Percentiles rank a stretch among this genome's conserved stretches.
phyloP scores from a whole-genome alignment of 1,140 invertebrate genomes.

The Littorina saxatilis region DNA sequence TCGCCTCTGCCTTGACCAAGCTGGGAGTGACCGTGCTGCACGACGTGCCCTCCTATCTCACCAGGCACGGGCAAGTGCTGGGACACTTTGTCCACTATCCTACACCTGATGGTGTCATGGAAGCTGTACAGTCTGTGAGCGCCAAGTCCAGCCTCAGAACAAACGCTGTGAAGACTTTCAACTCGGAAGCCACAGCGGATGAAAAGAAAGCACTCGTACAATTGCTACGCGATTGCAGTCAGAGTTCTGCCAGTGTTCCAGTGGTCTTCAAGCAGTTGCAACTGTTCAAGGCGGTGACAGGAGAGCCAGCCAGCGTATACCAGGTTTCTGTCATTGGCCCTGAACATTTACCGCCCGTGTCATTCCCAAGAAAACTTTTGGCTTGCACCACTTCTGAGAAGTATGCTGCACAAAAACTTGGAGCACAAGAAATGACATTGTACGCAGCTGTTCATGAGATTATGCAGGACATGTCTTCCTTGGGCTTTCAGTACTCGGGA shows the following conservation, averaged over 20 bases:
- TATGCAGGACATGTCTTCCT: not conserved
- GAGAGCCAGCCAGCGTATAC: not conserved
- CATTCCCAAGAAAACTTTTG: not conserved
- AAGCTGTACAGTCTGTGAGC: not conserved
- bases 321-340: slow-evolving; percentile 9
- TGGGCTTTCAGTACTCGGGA: not conserved
- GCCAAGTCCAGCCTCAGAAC: not conserved
- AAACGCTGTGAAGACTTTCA: slow-evolving; percentile 7
- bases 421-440: slow-evolving; percentile 2
- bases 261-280: slow-evolving; percentile 9
- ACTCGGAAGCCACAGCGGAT: not conserved
- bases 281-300: not conserved
- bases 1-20: slow-evolving; percentile 4
- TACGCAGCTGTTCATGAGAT: not conserved
- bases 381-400: not conserved
- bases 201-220: slow-evolving; percentile 2
- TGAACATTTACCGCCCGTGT: slow-evolving; percentile 14
- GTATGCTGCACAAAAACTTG: slow-evolving; percentile 16
- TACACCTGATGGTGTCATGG: slow-evolving; percentile 5
- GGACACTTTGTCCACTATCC: slow-evolving; percentile 34
- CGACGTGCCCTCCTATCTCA: slow-evolving; percentile 24
- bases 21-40: slow-evolving; percentile 28
- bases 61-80: not conserved
- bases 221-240: not conserved
- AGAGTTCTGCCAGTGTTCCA: no score